These are phyloP conservation scores for Tachyglossus aculeatus DNA, from an alignment of 2,797 vertebrate genomes.

Conservation along the genomic window DNA sequence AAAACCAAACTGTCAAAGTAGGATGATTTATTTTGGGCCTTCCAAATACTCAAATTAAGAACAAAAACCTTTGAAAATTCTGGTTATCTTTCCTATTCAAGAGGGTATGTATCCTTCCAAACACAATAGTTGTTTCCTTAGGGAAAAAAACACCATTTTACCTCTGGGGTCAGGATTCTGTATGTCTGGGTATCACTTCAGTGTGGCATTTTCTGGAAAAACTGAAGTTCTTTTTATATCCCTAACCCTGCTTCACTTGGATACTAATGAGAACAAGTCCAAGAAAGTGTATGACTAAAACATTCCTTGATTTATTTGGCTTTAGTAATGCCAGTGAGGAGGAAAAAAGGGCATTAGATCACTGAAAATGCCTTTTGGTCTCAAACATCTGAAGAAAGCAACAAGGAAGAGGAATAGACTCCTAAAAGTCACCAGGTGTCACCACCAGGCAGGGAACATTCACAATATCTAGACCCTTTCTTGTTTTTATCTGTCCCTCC, in stretches of 20 bases:
- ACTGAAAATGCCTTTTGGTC: not conserved
- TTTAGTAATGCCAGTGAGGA: no score
- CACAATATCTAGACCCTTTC: no score
- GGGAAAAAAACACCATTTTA: slow-evolving; percentile 44
- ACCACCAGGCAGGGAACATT: no score
- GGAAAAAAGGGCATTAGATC: not conserved
- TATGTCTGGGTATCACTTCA: slow-evolving; percentile 42
- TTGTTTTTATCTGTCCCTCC: no score
- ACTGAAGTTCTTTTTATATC: slow-evolving; percentile 53
- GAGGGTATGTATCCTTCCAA: slow-evolving; percentile 60
- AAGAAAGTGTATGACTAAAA: no score
- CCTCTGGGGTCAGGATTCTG: slow-evolving; percentile 22
- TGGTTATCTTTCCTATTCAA: slow-evolving; percentile 43
- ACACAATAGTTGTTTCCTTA: slow-evolving; percentile 57
- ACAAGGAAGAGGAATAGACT: no score
- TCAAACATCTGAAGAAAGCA: no score
- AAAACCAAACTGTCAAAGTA: slow-evolving; percentile 49
- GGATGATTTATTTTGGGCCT: slow-evolving; percentile 59
- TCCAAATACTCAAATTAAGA: slow-evolving; percentile 53
- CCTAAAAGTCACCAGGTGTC: no score
- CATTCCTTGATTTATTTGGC: no score
- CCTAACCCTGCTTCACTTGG: slow-evolving; percentile 16
- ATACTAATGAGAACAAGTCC: no score
- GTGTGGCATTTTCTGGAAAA: slow-evolving; percentile 32
- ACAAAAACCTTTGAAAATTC: slow-evolving; percentile 36